Base-by-base conservation (phyloP, 2,888 invertebrate genomes). In the Anaspis maculata region DNA sequence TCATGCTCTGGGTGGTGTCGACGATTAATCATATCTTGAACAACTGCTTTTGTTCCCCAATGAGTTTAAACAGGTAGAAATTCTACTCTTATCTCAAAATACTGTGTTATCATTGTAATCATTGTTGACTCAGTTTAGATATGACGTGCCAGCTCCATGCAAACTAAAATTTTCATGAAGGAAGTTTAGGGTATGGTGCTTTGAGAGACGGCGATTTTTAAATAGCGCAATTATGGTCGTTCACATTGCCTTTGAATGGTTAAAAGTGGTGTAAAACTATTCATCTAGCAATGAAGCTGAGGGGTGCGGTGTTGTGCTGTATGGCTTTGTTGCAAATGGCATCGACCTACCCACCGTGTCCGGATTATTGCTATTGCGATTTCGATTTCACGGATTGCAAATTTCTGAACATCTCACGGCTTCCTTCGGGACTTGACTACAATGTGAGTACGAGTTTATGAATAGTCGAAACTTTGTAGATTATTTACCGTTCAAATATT, bases 81-180 rank as follows among this genome's bases (percentile, higher is more conserved):
- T n/a, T n/a, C n/a, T n/a, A n/a, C 22, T 24, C 37, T 37, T 37
- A 37, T 37, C 37, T 32, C 7, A 19, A 23, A 32, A 36, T 27
- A 31, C 13, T 36, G 24, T 30, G 43, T 46, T 51, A 48, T 49
- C 49, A 34, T 10, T 42, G 27, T 49, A 44, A 48, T 49, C 46
- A 28, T 36, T 49, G 46, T 52, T 52, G 50, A 52, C 49, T 50
- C 49, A 50, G 39, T 45, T 41, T 32, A 39, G 39, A 45, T 46
- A 39, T 40, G 39, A 33, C 38, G 35, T 27, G 34, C 25, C 37
- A 41, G 27, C n/a, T n/a, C 34, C 32, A 29, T 29, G 22, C 13
- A 19, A 16, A 12, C 16, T 25, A 12, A 12, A 25, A 9, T 11
- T 31, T 31, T 25, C 4, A 25, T 25, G 11, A 25, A n/a, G n/a